Conservation (phyloP, 2,888 invertebrate genomes). For the Pseudococcus longispinus region DNA sequence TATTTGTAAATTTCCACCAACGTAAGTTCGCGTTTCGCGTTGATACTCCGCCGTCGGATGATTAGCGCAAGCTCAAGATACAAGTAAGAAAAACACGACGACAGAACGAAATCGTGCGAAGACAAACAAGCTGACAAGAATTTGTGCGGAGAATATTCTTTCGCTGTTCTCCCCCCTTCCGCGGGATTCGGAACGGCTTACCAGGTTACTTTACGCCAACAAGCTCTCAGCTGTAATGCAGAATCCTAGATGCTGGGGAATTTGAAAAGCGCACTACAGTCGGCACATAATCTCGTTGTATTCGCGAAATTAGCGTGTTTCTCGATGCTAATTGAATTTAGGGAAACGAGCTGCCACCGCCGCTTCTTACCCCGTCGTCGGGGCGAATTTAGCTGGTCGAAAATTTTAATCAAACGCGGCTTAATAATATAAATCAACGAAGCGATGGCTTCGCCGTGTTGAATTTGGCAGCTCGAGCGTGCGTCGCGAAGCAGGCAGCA, state of each 20-base stretch:
- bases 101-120: neutral
- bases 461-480: conserved; percentile 13
- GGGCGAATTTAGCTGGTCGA: neutral
- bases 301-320: conserved; percentile 41
- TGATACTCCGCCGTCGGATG: neutral
- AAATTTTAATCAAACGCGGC: conserved; percentile 46
- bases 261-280: neutral
- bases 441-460: neutral
- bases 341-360: neutral
- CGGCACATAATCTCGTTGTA: conserved; percentile 21
- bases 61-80: neutral
- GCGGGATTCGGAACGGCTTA: neutral
- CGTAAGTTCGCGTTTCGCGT: neutral
- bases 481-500: neutral
- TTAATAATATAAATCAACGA: conserved; percentile 40
- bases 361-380: neutral
- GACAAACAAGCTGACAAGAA: neutral
- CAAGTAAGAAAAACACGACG: neutral
- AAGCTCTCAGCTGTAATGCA: neutral
- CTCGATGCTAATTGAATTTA: conserved; percentile 40
- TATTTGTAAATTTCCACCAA: too few relatives aligned
- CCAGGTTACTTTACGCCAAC: neutral
- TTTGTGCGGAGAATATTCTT: neutral
- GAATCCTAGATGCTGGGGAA: neutral
- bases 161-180: neutral